Conservation (phyloP, 2,113 vertebrate species). For the Dolichallabes microphthalmus region DNA sequence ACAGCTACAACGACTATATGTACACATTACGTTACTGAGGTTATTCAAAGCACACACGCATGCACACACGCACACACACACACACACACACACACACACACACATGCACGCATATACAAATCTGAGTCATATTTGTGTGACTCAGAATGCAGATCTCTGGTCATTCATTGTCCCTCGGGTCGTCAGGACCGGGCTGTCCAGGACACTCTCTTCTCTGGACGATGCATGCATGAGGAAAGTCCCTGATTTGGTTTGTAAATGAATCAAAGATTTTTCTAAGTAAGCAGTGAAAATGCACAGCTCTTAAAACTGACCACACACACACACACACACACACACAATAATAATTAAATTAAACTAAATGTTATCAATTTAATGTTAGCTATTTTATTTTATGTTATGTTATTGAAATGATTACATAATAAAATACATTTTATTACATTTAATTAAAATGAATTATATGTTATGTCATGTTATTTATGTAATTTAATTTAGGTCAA, state of each 20-base stretch:
- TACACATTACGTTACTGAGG: background rate
- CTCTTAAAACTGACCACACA: background rate
- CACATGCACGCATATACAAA: background rate
- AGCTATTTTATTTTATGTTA: no score
- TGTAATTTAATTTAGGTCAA: no score
- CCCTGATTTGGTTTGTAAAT: conserved; percentile 18
- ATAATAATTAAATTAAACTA: no score
- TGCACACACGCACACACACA: background rate
- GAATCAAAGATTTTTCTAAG: background rate
- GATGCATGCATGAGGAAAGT: background rate
- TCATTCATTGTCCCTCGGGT: background rate
- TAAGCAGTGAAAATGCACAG: background rate
- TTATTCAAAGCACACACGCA: background rate
- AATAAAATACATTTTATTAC: no score
- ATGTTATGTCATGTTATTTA: no score
- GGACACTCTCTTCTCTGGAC: background rate
- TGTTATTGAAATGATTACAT: no score
- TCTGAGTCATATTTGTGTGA: background rate
- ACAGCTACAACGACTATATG: background rate
- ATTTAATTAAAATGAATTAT: no score
- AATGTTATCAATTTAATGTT: no score
- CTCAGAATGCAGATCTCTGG: conserved; percentile 22
- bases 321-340: background rate
- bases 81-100: background rate
- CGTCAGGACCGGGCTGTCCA: background rate